phyloP scores from a whole-genome alignment of 2,113 vertebrate species.

The Dipodomys ordii region DNA sequence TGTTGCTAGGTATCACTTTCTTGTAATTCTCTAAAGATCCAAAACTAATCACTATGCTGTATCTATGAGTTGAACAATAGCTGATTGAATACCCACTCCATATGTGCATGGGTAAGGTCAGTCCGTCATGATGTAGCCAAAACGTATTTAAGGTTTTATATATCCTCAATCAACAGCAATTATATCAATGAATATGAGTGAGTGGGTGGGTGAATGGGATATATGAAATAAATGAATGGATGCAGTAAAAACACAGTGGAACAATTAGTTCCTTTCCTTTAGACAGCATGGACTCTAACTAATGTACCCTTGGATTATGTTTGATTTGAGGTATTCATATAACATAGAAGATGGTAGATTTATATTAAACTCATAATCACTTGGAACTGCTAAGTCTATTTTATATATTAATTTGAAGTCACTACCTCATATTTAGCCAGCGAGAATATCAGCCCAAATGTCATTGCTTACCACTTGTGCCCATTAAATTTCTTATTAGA shows the following conservation, averaged over 20 bases:
- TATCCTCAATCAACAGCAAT: background rate
- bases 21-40: background rate
- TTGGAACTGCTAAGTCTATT: background rate
- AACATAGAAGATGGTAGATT: background rate
- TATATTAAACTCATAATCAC: background rate
- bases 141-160: background rate
- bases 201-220: background rate
- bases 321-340: background rate
- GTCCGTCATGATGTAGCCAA: background rate
- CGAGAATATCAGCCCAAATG: background rate
- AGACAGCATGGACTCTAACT: background rate
- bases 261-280: background rate
- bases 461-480: background rate
- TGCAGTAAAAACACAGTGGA: background rate
- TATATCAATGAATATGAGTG: background rate
- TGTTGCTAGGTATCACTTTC: constrained; percentile 10
- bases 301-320: background rate
- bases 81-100: background rate
- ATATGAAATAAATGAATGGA: background rate
- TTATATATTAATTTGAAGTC: background rate
- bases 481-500: background rate
- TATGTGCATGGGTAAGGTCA: background rate
- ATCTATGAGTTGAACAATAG: background rate
- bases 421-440: background rate
- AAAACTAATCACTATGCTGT: background rate